Base-by-base conservation (phyloP, 2,888 invertebrate genomes). In the Leucophenga montana region DNA sequence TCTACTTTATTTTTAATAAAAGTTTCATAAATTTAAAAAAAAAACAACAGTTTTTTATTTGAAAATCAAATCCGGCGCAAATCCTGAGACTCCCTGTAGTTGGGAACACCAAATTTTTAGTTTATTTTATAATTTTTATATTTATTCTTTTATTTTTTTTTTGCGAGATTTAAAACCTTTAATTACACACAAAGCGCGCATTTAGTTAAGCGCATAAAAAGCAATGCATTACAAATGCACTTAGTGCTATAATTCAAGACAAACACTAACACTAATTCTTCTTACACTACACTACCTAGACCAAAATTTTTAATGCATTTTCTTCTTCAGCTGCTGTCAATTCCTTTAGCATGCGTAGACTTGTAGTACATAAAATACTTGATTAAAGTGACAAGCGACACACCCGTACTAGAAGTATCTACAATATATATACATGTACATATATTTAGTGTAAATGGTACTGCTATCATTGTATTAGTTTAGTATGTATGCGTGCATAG, bases 311-410 rank as follows among this genome's bases (percentile, higher is more conserved):
- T 54, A 4, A 13, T 54, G 22, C 4, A 54, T 20, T 54, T 54
- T 16, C 54, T 54, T 61, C n/a, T 6, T 1, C 39, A 18, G 5
- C 18, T 33, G 33, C 22, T 18, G 20, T 20, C 31, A 39, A 59
- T 8, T 64, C 14, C 13, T 64, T 20, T 46, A 13, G 13, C 20
- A 13, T 62, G 44, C 46, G 62, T 61, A 61, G 11, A 5, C 44
- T 64, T n/a, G n/a, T n/a, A n/a, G n/a, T n/a, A 27, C 67, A 78
- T 73, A 75, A 81, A 64, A 64, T 64, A 48, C 78, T 75, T 82
- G 81, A 83, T 81, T 81, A 80, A 80, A 76, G 78, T 66, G 73
- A 73, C 82, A 80, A 75, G 77, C 73, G 69, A 77, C 69, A 75
- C 68, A 66, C 68, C 70, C 59, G 68, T 69, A 5, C 46, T 31